A percentile compares a stretch with the other conserved stretches of the same genome.
Conservation (phyloP, 1,140 invertebrate species). For the Uloborus diversus region DNA sequence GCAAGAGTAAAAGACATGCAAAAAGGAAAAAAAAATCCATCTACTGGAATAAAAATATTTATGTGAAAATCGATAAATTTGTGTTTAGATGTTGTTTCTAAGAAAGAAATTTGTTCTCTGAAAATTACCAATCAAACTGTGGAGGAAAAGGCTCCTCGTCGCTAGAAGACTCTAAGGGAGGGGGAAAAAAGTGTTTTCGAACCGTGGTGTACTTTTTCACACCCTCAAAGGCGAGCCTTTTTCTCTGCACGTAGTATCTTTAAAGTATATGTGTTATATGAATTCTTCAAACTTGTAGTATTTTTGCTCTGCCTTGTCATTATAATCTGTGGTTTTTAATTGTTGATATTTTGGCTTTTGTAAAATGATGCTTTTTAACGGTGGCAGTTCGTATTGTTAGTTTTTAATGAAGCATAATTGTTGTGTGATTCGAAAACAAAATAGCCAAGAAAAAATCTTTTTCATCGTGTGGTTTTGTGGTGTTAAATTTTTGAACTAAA, state of each 20-base stretch:
- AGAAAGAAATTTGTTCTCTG: conserved; percentile 36
- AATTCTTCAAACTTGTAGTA: conserved; percentile 52
- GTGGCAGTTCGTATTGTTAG: conserved; percentile 55
- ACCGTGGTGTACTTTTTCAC: too few species aligned
- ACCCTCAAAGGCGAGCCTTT: conserved; percentile 44
- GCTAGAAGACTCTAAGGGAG: too few species aligned
- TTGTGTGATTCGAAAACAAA: conserved; percentile 53
- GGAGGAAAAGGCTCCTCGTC: conserved; percentile 49
- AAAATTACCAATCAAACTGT: conserved; percentile 1
- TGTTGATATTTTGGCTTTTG: conserved; percentile 50
- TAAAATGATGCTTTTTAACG: conserved; percentile 51
- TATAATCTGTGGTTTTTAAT: conserved; percentile 54
- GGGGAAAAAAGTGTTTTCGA: too few species aligned
- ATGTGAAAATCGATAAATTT: conserved; percentile 54
- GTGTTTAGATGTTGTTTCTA: conserved; percentile 48
- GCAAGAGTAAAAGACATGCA: conserved; percentile 50
- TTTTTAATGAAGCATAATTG: conserved; percentile 48
- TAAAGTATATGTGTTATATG: conserved; percentile 46
- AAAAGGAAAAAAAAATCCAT: conserved; percentile 20
- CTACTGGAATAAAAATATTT: conserved; percentile 26
- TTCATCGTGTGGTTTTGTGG: conserved; percentile 55
- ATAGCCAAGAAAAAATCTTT: conserved; percentile 51
- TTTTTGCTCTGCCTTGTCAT: conserved; percentile 52
- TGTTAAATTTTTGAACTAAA: conserved; percentile 44
- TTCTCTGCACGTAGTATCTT: conserved; percentile 35